phyloP scores from a whole-genome alignment of 2,888 invertebrate genomes.

The Alviniconcha strummeri region DNA sequence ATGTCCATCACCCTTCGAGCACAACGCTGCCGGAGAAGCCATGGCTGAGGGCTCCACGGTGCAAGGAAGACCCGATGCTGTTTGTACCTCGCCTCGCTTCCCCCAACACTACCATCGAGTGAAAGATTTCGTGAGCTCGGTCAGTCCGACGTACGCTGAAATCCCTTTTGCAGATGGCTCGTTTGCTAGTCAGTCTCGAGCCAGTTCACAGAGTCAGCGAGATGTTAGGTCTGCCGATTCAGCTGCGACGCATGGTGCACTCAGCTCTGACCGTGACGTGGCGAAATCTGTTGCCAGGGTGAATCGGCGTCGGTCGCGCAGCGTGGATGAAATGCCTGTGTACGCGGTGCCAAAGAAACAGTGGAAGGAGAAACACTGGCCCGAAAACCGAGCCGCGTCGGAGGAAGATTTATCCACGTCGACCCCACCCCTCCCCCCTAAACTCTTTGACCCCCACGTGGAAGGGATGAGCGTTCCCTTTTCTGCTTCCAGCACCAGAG shows the following conservation, averaged over 20 bases:
- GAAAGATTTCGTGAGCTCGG: background rate
- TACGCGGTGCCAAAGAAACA: conserved; percentile 23
- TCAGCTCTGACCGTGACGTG: too few species aligned
- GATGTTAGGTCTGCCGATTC: too few species aligned
- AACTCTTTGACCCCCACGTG: conserved; percentile 21
- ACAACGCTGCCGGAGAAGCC: background rate
- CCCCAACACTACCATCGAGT: background rate
- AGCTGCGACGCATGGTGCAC: too few species aligned
- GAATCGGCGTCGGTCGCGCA: conserved; percentile 25
- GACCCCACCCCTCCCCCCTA: conserved; percentile 22
- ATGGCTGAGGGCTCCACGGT: background rate
- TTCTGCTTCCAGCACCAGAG: background rate
- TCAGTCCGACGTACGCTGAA: background rate
- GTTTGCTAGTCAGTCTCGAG: too few species aligned
- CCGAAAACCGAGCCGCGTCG: background rate
- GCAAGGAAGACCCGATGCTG: background rate
- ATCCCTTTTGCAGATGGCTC: background rate
- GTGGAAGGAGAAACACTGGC: background rate
- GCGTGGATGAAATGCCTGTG: conserved; percentile 21
- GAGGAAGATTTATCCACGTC: background rate
- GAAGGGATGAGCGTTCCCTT: conserved; percentile 18
- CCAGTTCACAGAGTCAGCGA: too few species aligned
- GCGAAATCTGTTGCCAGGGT: background rate
- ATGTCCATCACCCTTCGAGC: conserved; percentile 12
- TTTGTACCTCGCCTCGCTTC: background rate